phyloP scores from a whole-genome alignment of 2,888 invertebrate species.

The Lymantria monacha region DNA sequence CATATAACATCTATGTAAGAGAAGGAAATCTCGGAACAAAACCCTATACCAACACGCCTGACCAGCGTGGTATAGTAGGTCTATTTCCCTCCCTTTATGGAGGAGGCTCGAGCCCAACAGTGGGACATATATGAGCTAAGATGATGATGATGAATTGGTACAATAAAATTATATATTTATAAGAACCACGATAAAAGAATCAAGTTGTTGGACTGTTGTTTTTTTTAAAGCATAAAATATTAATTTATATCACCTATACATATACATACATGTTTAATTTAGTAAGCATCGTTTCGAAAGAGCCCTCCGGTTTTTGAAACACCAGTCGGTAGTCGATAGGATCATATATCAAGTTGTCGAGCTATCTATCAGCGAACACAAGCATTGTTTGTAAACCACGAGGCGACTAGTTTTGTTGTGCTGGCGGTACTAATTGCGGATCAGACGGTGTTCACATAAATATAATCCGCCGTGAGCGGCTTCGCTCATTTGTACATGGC shows the following conservation, averaged over 20 bases:
- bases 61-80: no score
- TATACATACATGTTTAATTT: conserved; percentile 4
- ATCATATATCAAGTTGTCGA: conserved; percentile 35
- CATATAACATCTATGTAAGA: no score
- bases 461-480: conserved; percentile 71
- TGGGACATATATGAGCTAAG: no score
- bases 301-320: conserved; percentile 28
- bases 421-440: conserved; percentile 71
- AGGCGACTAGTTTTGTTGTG: conserved; percentile 43
- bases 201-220: no score
- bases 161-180: no score
- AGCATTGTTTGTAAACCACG: conserved; percentile 40
- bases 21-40: no score
- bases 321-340: conserved; percentile 32
- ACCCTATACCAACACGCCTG: no score
- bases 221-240: no score
- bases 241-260: neutral
- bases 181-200: no score
- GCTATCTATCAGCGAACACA: conserved; percentile 35
- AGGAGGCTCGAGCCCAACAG: no score
- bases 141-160: no score
- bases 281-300: conserved; percentile 8
- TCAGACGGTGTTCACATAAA: conserved; percentile 76
- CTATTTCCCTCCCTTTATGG: no score
- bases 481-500: conserved; percentile 75